These are phyloP conservation scores for Aspiorhynchus laticeps DNA, from an alignment of 2,113 vertebrate species.

Conservation along the genomic window DNA sequence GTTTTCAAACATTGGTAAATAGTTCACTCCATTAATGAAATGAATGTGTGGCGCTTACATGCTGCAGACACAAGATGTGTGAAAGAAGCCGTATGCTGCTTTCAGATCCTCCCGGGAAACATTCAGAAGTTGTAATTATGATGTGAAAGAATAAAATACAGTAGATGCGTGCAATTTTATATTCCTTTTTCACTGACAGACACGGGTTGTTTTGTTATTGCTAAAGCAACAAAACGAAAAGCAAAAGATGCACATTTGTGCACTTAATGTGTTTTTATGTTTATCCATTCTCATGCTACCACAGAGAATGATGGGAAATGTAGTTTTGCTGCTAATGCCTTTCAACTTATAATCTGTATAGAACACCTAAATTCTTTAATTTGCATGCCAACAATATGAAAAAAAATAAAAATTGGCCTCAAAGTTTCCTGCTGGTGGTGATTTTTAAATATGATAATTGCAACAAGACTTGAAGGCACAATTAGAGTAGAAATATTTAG, in stretches of 20 bases:
- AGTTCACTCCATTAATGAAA: background rate
- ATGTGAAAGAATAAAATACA: background rate
- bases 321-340: background rate
- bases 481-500: background rate
- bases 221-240: background rate
- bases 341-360: background rate
- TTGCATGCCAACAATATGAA: background rate
- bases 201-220: background rate
- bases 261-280: background rate
- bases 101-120: background rate
- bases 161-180: background rate
- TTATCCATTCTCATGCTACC: background rate
- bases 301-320: background rate
- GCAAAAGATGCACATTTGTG: background rate
- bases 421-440: background rate
- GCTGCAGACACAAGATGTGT: conserved; percentile 7
- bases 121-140: background rate
- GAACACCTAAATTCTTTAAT: background rate
- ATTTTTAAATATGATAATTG: background rate
- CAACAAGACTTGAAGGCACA: background rate
- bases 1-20: background rate
- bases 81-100: background rate
- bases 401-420: background rate
- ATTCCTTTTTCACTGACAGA: background rate
- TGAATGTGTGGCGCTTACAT: background rate